These are phyloP conservation scores for Periplaneta americana DNA, from an alignment of 1,140 invertebrate genomes.

Conservation along the genomic window DNA sequence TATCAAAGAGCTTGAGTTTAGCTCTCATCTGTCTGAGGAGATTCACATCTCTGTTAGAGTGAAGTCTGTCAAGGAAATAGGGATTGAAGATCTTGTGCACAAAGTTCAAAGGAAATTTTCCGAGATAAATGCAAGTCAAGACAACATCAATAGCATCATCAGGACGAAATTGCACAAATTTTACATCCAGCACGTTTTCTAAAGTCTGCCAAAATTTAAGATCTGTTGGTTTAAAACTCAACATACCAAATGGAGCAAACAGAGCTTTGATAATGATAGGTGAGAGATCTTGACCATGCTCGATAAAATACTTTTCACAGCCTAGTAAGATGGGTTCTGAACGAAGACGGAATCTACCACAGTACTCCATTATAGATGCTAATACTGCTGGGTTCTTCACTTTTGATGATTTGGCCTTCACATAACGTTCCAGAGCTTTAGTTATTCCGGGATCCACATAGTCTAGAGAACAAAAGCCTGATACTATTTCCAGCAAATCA, in stretches of 20 bases:
- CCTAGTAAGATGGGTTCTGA: conserved; percentile 51
- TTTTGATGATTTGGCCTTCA: conserved; percentile 43
- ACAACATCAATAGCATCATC: conserved; percentile 55
- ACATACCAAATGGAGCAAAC: conserved; percentile 53
- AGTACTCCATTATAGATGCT: conserved; percentile 55
- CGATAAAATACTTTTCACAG: conserved; percentile 51
- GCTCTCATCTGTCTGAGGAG: conserved; percentile 31
- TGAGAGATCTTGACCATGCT: conserved; percentile 42
- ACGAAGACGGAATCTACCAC: conserved; percentile 48
- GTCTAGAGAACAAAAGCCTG: conserved; percentile 45
- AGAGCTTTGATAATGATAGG: conserved; percentile 49
- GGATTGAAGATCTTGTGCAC: conserved; percentile 53
- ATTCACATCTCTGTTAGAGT: conserved; percentile 33
- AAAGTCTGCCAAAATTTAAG: conserved; percentile 52
- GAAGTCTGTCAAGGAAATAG: conserved; percentile 54
- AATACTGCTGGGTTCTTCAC: conserved; percentile 50
- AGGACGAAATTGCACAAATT: conserved; percentile 53
- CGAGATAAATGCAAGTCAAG: conserved; percentile 57
- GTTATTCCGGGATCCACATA: conserved; percentile 48
- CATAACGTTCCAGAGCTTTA: conserved; percentile 53
- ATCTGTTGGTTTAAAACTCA: conserved; percentile 53
- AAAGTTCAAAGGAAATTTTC: conserved; percentile 58
- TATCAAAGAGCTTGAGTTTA: conserved; percentile 57
- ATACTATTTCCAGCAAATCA: conserved; percentile 51
- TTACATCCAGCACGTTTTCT: conserved; percentile 48